Percentiles rank a stretch among this genome's conserved stretches.
These are phyloP conservation scores for Eulemur rubriventer DNA, from an alignment of 2,797 vertebrate species.

Conservation along the genomic window DNA sequence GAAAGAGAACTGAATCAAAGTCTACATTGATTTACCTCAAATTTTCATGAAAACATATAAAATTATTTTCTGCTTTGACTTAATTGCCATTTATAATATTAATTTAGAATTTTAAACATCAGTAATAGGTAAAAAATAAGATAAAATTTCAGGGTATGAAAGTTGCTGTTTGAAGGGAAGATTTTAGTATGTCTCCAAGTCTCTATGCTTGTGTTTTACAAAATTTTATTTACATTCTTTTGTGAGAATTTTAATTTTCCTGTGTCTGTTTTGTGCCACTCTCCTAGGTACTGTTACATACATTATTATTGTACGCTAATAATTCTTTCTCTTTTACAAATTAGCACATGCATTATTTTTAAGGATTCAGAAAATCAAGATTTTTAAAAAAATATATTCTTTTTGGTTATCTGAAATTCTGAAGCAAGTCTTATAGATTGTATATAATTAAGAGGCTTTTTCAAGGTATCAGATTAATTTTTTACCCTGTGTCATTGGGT, in stretches of 20 bases:
- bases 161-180: neutral
- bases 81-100: neutral
- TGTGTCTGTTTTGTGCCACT: neutral
- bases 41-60: neutral
- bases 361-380: neutral
- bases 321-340: neutral
- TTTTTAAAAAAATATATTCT: neutral
- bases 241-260: neutral
- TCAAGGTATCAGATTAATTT: neutral
- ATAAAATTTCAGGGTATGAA: neutral
- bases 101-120: conserved; percentile 19
- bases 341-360: neutral
- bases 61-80: neutral
- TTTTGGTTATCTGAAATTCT: conserved; percentile 26
- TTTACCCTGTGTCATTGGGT: neutral
- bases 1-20: conserved; percentile 1
- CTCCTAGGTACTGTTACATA: neutral
- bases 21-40: neutral
- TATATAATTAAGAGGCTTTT: neutral
- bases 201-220: neutral
- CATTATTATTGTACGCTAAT: neutral
- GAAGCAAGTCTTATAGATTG: neutral
- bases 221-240: neutral
- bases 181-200: conserved; percentile 1
- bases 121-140: neutral